Conservation (phyloP, 1,140 invertebrate species). For the Agraylea sexmaculata region DNA sequence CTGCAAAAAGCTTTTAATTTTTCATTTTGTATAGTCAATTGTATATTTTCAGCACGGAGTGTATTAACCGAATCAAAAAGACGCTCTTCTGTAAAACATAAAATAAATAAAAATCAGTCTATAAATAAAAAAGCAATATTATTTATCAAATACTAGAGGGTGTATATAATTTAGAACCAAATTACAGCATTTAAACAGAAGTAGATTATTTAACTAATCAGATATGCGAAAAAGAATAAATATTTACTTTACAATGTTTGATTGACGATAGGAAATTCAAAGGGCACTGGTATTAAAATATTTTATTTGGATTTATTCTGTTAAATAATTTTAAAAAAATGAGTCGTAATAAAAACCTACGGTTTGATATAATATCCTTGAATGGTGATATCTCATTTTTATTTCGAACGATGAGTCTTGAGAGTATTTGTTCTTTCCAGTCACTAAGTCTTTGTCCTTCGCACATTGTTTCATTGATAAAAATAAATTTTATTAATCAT, state of each 20-base stretch:
- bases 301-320: not conserved
- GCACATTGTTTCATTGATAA: too few relatives aligned
- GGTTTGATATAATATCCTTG: too few relatives aligned
- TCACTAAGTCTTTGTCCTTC: too few relatives aligned
- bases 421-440: too few relatives aligned
- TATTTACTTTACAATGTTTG: not conserved
- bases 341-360: too few relatives aligned
- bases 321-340: constrained; percentile 10
- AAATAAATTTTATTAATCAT: too few relatives aligned
- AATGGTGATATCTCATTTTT: too few relatives aligned
- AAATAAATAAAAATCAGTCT: constrained; percentile 10
- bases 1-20: constrained; percentile 43
- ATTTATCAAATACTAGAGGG: not conserved
- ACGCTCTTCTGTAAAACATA: constrained; percentile 63
- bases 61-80: constrained; percentile 72
- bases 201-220: not conserved
- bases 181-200: not conserved
- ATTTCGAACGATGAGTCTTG: too few relatives aligned
- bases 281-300: not conserved
- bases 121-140: not conserved
- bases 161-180: constrained; percentile 3
- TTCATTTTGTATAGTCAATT: constrained; percentile 73
- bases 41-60: constrained; percentile 69
- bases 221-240: not conserved
- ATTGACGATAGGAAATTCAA: constrained; percentile 2